Evolutionary conservation across 2,888 invertebrate genomes (phyloP).

Genomic region (Drosophila kambysellisi): DNA sequence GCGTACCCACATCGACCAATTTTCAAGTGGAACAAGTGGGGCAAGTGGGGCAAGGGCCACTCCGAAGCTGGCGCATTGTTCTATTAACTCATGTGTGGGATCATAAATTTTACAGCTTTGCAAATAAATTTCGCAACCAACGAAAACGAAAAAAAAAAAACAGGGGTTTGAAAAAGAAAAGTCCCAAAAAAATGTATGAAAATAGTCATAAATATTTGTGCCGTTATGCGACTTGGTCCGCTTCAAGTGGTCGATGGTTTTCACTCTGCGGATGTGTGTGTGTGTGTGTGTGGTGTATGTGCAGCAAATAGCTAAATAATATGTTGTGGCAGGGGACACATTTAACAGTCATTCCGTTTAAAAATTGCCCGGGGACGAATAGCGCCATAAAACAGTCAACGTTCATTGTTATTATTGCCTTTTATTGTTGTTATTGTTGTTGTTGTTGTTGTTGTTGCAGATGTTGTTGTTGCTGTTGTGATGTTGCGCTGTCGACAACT

Average conservation of each 20-base stretch:
- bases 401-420: conserved; percentile 70
- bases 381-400: conserved; percentile 74
- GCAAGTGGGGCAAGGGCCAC: conserved; percentile 32
- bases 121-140: conserved; percentile 66
- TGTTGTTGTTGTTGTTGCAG: background rate
- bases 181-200: conserved; percentile 38
- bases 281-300: background rate
- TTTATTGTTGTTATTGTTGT: background rate
- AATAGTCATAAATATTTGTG: conserved; percentile 77
- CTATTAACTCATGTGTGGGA: conserved; percentile 76
- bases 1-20: conserved; percentile 36
- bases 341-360: conserved; percentile 47
- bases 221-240: conserved; percentile 67
- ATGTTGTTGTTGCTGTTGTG: conserved; percentile 18
- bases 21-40: conserved; percentile 34
- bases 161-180: background rate
- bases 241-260: conserved; percentile 60
- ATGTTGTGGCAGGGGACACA: conserved; percentile 46
- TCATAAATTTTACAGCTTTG: conserved; percentile 77
- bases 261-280: conserved; percentile 8
- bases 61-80: conserved; percentile 62
- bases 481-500: conserved; percentile 50
- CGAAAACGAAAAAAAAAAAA: conserved; percentile 8
- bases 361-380: conserved; percentile 70
- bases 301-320: conserved; percentile 72